Base-by-base conservation (phyloP, 2,888 invertebrate genomes). In the Pocota personata region DNA sequence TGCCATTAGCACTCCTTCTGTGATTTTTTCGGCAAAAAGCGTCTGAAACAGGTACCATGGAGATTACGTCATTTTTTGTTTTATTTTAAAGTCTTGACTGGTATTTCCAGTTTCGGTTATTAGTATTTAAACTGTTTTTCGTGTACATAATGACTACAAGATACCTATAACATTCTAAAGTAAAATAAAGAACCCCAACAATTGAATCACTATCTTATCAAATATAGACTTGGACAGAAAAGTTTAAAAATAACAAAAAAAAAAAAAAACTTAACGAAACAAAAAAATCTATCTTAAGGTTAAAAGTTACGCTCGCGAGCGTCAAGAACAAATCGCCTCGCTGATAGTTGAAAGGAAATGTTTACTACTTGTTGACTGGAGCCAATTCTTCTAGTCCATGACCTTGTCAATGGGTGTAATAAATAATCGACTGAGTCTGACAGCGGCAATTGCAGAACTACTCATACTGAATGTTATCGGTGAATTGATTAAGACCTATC, bases 401-500 rank as follows among this genome's bases (percentile, higher is more conserved):
- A 40, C 72, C 75, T 82, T 76, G 75, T 16, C 27, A 55, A 66
- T 32, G 43, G 67, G 52, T 62, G 62, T 66, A 79, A 78, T 78
- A 64, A 78, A 78, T 57, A 35, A 67, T 73, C 52, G 32, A 60
- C 50, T 27, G 16, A 66, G 79, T 80, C 79, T 58, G 48, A 37
- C 40, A 14, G 19, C 14, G 48, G n/a, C 21, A 16, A 35, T 5
- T 35, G 14, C n/a, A 16, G 19, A 43, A 57, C 19, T 37, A 35
- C 24, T 46, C 5, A 5, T n/a, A n/a, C n/a, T n/a, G 12, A 6
- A 2, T 19, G 14, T 32, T 57, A 57, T 57, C 71, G 43, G 12
- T 6, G 32, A 66, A 50, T 66, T 46, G 43, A 43, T 71, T 71
- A 71, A 3, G 21, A 32, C 8, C 55, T 24, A 52, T 67, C 37